Base-by-base conservation (phyloP, 1,140 invertebrate species). In the Meteorus sp. region DNA sequence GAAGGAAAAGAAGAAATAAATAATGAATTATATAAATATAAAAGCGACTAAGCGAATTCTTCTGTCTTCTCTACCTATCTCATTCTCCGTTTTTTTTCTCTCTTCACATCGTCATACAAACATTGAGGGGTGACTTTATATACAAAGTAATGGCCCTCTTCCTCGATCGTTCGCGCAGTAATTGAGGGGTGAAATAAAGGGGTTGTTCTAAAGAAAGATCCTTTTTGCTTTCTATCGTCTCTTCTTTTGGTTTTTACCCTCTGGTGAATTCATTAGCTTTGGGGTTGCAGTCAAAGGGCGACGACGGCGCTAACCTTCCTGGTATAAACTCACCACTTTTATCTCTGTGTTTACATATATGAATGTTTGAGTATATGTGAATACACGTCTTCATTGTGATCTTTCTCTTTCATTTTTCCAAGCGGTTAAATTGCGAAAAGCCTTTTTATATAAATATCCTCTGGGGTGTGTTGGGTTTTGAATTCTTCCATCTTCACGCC, bases 241-340 rank as follows among this genome's bases (percentile, higher is more conserved):
- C 22, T 23, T 52, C 44, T 52, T 35, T 52, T 52, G 50, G 15
- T 37, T 31, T 52, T 52, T 52, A 35, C 33, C 50, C 50, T 52
- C 19, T 35, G 27, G 15, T 37, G 31, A 52, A 35, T 52, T 52
- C 50, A 52, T 52, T 37, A 52, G 50, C 33, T 52, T 11, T 13
- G 3, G 31, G 15, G 9, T 22, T 20, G n/a, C 17, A 50, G 47
- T 33, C 47, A 52, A 52, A 52, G 50, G 50, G 29, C 15, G 31
- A 13, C 25, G 19, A n/a, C n/a, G n/a, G n/a, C n/a, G n/a, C n/a
- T n/a, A n/a, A n/a, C n/a, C n/a, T n/a, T n/a, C n/a, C n/a, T n/a
- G n/a, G n/a, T n/a, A n/a, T n/a, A n/a, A n/a, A n/a, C n/a, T n/a
- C n/a, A n/a, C n/a, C n/a, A 9, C 20, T 52, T 31, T 50, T 25